Evolutionary conservation across 2,113 vertebrate genomes (phyloP).

Genomic region (Oxyura jamaicensis): DNA sequence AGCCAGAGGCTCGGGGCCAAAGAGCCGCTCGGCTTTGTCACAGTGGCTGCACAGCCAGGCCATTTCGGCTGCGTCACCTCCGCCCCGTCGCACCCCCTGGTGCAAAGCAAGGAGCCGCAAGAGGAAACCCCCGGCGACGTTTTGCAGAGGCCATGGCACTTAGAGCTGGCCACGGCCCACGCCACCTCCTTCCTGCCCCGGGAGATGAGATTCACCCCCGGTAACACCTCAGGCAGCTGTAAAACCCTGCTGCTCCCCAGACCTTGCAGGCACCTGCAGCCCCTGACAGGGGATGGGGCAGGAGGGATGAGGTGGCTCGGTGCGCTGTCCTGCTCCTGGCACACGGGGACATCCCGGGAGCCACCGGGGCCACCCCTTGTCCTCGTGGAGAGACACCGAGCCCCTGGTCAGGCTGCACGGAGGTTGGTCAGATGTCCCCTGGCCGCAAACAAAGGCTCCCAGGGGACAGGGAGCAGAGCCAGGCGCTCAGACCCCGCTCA

Average conservation of each 20-base stretch:
- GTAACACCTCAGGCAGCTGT: background rate
- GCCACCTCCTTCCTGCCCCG: background rate
- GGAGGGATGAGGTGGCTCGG: background rate
- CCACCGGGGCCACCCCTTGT: background rate
- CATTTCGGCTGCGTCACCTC: background rate
- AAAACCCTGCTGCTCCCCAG: background rate
- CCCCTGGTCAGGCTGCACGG: too few relatives aligned
- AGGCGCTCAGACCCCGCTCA: background rate
- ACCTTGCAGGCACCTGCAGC: accelerated
- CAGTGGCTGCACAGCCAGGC: background rate
- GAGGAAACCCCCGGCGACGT: background rate
- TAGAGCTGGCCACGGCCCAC: background rate
- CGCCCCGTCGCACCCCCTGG: accelerated
- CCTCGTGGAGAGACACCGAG: background rate
- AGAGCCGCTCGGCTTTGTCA: background rate
- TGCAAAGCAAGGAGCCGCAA: background rate
- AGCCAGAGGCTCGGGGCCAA: background rate
- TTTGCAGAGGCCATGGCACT: background rate
- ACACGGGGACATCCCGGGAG: background rate
- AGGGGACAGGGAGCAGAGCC: background rate
- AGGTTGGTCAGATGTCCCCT: background rate
- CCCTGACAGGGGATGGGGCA: background rate
- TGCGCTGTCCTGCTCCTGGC: background rate
- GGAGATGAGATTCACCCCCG: accelerated
- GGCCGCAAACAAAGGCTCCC: background rate